phyloP scores from a whole-genome alignment of 1,140 invertebrate species.

The Drosophila ohnishii region DNA sequence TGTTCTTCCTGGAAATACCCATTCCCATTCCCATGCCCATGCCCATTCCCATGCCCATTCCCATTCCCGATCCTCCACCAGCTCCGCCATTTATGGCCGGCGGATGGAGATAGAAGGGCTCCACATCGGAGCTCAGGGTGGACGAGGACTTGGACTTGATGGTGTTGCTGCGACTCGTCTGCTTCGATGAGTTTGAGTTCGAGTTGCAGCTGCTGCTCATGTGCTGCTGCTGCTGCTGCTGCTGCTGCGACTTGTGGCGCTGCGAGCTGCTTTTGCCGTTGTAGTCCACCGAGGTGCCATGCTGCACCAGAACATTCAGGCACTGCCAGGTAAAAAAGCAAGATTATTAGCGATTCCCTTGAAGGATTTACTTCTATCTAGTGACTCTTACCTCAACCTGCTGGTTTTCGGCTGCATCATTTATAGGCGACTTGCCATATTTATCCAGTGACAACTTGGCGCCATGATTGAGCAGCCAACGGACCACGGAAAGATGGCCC shows the following conservation, averaged over 20 bases:
- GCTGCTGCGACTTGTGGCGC: constrained; percentile 69
- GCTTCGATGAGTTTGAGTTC: constrained; percentile 82
- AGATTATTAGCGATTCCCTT: neutral
- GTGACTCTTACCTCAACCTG: constrained; percentile 88
- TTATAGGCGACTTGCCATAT: constrained; percentile 93
- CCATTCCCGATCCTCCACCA: constrained; percentile 25
- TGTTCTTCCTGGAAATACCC: constrained; percentile 63
- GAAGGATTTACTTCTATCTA: neutral
- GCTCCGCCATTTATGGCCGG: constrained; percentile 81
- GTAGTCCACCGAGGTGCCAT: constrained; percentile 87
- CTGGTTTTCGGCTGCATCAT: constrained; percentile 94
- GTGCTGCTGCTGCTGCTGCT: constrained; percentile 58
- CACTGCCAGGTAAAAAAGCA: constrained; percentile 84
- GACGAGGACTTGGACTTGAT: constrained; percentile 82
- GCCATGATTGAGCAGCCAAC: constrained; percentile 92
- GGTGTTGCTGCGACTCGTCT: constrained; percentile 79
- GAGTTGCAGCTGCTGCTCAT: constrained; percentile 78
- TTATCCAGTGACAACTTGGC: constrained; percentile 91
- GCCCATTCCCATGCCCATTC: constrained; percentile 14
- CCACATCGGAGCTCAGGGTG: constrained; percentile 83
- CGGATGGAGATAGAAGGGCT: constrained; percentile 90
- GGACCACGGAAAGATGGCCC: constrained; percentile 91
- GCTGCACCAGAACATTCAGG: constrained; percentile 89
- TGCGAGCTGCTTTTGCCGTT: constrained; percentile 68
- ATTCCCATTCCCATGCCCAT: constrained; percentile 41